phyloP scores from a whole-genome alignment of 2,888 invertebrate genomes.

The Xestia xanthographa region DNA sequence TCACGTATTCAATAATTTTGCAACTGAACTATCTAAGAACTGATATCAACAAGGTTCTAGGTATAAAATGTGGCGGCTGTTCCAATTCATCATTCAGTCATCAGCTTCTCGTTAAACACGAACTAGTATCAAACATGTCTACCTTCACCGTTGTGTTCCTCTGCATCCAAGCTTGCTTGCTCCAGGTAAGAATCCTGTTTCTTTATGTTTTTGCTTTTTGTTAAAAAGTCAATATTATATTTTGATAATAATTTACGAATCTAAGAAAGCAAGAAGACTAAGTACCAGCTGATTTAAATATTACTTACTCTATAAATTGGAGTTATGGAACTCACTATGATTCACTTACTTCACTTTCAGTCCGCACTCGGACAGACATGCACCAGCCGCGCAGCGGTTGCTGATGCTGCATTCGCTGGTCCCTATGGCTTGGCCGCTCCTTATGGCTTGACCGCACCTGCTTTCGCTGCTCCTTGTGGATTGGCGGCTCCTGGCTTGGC shows the following conservation, averaged over 20 bases:
- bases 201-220: neutral
- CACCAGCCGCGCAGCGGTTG: conserved; percentile 8
- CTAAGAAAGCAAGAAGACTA: neutral
- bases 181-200: neutral
- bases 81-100: neutral
- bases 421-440: neutral
- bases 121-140: conserved; percentile 47
- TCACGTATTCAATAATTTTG: neutral
- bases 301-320: neutral
- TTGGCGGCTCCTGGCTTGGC: neutral
- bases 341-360: neutral
- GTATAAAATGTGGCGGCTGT: neutral
- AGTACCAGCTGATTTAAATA: no score
- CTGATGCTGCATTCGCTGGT: conserved; percentile 8
- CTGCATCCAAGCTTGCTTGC: neutral
- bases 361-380: neutral
- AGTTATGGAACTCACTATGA: neutral
- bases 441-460: neutral
- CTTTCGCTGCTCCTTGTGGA: neutral
- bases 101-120: conserved; percentile 2
- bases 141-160: conserved; percentile 32
- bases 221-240: neutral
- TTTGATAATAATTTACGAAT: neutral
- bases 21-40: neutral
- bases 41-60: neutral